Percentiles rank a stretch among this genome's conserved stretches.
Evolutionary conservation across 2,113 vertebrate genomes (phyloP).

Genomic region (Amphiprion percula): DNA sequence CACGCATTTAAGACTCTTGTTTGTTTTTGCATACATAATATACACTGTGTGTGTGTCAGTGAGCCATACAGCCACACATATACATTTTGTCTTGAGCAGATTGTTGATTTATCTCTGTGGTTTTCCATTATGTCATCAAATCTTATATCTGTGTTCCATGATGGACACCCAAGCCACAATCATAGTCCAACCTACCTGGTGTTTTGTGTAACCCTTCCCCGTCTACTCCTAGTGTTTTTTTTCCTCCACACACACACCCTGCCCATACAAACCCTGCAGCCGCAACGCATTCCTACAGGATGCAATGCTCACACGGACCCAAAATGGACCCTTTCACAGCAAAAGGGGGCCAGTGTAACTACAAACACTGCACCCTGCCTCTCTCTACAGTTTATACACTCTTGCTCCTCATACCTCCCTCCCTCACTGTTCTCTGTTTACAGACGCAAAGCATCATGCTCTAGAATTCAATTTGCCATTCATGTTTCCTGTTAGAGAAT

Average conservation of each 20-base stretch:
- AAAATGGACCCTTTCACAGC: constrained; percentile 71
- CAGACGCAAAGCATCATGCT: constrained; percentile 10
- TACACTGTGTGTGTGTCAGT: not conserved
- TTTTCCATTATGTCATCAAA: constrained; percentile 40
- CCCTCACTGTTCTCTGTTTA: constrained; percentile 13
- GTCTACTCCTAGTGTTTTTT: constrained; percentile 41
- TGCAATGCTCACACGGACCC: constrained; percentile 38
- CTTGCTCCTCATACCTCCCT: not conserved
- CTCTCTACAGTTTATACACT: constrained; percentile 9
- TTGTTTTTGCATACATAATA: constrained; percentile 23
- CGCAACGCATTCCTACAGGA: constrained; percentile 63
- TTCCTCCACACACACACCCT: constrained; percentile 31
- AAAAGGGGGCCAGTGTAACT: constrained; percentile 9
- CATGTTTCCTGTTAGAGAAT: constrained; percentile 19
- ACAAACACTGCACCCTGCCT: constrained; percentile 13
- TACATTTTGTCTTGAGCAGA: constrained; percentile 15
- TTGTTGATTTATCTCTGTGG: constrained; percentile 24
- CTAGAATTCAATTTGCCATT: constrained; percentile 16
- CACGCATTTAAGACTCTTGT: constrained; percentile 21
- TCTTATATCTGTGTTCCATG: constrained; percentile 12
- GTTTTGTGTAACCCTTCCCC: constrained; percentile 31
- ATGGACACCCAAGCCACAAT: constrained; percentile 28
- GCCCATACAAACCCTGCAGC: constrained; percentile 56
- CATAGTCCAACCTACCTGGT: constrained; percentile 32
- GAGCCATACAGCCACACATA: not conserved